Conservation (phyloP, 2,888 invertebrate species). For the Scaptomyza reducta region DNA sequence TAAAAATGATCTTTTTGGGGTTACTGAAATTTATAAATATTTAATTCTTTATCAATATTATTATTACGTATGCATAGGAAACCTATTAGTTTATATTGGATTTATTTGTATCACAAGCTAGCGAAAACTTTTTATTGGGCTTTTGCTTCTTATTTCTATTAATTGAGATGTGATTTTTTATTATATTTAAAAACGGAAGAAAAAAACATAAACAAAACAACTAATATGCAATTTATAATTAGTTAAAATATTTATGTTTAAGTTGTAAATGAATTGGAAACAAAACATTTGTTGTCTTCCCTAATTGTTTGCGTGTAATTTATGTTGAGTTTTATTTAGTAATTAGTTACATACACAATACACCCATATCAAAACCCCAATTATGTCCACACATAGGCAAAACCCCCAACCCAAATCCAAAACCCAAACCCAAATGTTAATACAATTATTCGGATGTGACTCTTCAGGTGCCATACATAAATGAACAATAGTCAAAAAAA, state of each 20-base stretch:
- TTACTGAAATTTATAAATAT: constrained; percentile 14
- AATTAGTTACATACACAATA: constrained; percentile 46
- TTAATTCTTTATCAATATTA: constrained; percentile 1
- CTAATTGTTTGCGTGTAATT: constrained; percentile 70
- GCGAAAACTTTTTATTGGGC: constrained; percentile 28
- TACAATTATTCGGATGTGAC: constrained; percentile 65
- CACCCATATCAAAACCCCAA: constrained; percentile 27
- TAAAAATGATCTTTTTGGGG: constrained; percentile 23
- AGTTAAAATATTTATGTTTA: constrained; percentile 34
- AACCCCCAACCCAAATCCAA: constrained; percentile 10
- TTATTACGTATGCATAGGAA: constrained; percentile 17
- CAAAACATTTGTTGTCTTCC: constrained; percentile 76
- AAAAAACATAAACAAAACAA: too few species aligned
- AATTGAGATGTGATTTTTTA: constrained; percentile 72
- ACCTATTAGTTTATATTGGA: constrained; percentile 47
- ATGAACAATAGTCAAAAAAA: constrained; percentile 61
- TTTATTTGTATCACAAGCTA: constrained; percentile 37
- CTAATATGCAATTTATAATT: constrained; percentile 57
- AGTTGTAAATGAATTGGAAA: constrained; percentile 54
- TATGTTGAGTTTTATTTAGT: constrained; percentile 75
- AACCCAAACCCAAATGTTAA: constrained; percentile 22
- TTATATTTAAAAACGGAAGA: constrained; percentile 22
- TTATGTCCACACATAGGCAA: constrained; percentile 57
- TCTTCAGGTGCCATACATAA: constrained; percentile 71
- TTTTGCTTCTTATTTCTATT: constrained; percentile 56